Percentiles rank a stretch among this genome's conserved stretches.
These are phyloP conservation scores for Ctenochaetus hawaiiensis DNA, from an alignment of 2,797 vertebrate species.

Conservation along the genomic window DNA sequence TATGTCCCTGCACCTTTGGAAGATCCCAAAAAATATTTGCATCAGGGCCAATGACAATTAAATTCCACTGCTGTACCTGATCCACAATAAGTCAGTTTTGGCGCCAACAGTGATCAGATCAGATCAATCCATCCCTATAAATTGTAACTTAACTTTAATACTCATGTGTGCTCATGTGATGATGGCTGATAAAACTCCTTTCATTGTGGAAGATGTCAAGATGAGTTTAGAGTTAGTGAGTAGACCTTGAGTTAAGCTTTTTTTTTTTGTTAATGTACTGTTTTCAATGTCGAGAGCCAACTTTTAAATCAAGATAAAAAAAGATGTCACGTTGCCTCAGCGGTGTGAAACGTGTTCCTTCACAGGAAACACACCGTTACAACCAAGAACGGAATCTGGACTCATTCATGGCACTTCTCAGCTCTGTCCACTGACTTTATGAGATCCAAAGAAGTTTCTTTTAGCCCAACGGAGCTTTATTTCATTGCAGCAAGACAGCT, in stretches of 20 bases:
- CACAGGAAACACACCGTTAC: no score
- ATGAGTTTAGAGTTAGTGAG: no score
- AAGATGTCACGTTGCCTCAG: background rate
- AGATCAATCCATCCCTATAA: no score
- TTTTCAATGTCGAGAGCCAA: background rate
- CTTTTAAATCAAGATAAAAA: background rate
- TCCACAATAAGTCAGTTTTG: background rate
- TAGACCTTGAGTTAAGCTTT: no score
- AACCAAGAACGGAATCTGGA: background rate
- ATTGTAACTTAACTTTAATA: no score
- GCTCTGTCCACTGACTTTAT: constrained; percentile 14
- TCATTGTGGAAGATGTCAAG: no score
- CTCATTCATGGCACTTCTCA: background rate
- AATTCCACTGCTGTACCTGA: background rate
- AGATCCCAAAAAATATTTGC: no score
- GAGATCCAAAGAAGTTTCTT: constrained; percentile 22
- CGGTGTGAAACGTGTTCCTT: background rate
- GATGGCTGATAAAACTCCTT: no score
- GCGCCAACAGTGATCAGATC: no score
- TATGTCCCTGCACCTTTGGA: no score
- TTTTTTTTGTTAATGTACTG: background rate
- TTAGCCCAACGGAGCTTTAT: constrained; percentile 29
- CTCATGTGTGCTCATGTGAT: no score
- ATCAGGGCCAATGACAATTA: no score
- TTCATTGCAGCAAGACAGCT: constrained; percentile 42